Percentiles rank a stretch among this genome's conserved stretches.
These are phyloP conservation scores for Peromyscus attwateri DNA, from an alignment of 2,797 vertebrate species.

Conservation along the genomic window DNA sequence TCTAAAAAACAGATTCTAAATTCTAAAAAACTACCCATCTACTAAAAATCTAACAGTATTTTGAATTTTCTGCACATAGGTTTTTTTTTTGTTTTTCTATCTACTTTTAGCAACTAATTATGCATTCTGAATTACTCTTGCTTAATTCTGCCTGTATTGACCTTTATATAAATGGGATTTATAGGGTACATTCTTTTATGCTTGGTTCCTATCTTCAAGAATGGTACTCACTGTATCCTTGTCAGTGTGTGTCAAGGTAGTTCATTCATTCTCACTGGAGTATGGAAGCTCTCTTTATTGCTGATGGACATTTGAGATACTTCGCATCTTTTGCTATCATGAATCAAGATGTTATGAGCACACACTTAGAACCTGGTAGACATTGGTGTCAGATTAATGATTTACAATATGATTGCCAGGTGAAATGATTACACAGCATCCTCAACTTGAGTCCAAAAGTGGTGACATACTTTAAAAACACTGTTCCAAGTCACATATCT, in stretches of 20 bases:
- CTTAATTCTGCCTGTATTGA: constrained; percentile 60
- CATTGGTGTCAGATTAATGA: background rate
- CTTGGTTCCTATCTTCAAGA: background rate
- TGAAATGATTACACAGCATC: background rate
- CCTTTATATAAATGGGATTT: constrained; percentile 41
- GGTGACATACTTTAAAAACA: background rate
- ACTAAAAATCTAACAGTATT: background rate
- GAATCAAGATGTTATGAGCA: constrained; percentile 24
- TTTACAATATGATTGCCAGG: background rate
- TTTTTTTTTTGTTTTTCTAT: constrained; percentile 14
- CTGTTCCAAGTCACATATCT: background rate
- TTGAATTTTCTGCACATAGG: constrained; percentile 11
- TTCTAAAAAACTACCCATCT: background rate
- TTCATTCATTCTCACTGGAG: background rate
- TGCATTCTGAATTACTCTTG: constrained; percentile 6
- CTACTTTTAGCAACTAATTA: constrained; percentile 27
- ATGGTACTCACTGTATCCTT: background rate
- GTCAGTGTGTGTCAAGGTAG: background rate
- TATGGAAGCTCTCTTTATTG: background rate
- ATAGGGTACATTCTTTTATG: background rate
- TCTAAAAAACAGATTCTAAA: background rate
- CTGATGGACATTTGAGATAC: background rate
- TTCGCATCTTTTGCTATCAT: background rate
- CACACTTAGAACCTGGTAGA: background rate
- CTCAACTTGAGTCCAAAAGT: background rate